phyloP scores from a whole-genome alignment of 2,888 invertebrate species.

The Andrena minutula region DNA sequence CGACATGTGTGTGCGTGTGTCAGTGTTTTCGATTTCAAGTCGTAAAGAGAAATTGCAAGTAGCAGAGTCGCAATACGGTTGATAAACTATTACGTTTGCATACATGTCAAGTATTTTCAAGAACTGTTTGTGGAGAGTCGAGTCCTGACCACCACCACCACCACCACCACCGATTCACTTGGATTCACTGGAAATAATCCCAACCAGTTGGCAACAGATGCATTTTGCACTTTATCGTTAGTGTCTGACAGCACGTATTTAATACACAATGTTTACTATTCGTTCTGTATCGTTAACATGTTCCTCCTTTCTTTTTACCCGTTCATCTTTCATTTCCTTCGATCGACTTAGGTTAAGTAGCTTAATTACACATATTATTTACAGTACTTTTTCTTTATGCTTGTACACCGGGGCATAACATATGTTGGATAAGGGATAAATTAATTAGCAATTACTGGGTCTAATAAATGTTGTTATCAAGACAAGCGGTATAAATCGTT shows the following conservation, averaged over 20 bases:
- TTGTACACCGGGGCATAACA: conserved; percentile 7
- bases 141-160: conserved; percentile 36
- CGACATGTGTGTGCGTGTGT: neutral
- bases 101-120: neutral
- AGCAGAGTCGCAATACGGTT: neutral
- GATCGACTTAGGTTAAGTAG: conserved; percentile 49
- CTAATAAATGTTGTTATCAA: neutral
- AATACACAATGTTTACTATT: conserved; percentile 1
- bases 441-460: neutral
- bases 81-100: neutral
- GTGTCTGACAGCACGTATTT: conserved; percentile 20
- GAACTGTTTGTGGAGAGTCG: neutral
- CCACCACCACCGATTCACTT: too few species aligned
- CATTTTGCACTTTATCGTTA: conserved; percentile 53
- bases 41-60: neutral
- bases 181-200: conserved; percentile 28
- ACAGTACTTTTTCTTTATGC: neutral
- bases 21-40: conserved; percentile 1
- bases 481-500: neutral
- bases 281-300: conserved; percentile 1
- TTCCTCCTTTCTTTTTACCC: neutral
- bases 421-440: conserved; percentile 18
- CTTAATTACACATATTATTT: conserved; percentile 21
- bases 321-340: conserved; percentile 4
- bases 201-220: conserved; percentile 47